phyloP scores from a whole-genome alignment of 2,113 vertebrate species.

The Silurus glanis region DNA sequence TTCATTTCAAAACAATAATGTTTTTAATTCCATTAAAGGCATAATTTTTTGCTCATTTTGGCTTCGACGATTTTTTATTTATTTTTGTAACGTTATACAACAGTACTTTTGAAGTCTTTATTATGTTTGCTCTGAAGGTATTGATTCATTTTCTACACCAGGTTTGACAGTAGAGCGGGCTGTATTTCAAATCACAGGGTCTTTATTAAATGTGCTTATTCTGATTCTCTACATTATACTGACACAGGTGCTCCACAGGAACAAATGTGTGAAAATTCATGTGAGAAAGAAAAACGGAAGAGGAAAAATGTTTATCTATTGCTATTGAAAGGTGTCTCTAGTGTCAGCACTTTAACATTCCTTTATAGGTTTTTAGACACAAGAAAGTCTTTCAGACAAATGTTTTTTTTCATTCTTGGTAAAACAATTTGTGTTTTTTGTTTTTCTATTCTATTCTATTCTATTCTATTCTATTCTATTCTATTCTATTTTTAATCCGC shows the following conservation, averaged over 20 bases:
- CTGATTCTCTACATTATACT: neutral
- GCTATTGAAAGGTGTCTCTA: neutral
- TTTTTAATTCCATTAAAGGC: too few relatives aligned
- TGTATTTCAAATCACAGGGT: neutral
- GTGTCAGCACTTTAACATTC: neutral
- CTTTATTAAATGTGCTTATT: neutral
- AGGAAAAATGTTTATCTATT: neutral
- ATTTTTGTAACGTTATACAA: neutral
- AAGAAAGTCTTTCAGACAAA: neutral
- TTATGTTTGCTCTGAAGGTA: neutral
- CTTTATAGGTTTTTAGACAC: neutral
- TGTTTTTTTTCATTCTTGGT: neutral
- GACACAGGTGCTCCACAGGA: neutral
- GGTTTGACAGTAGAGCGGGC: neutral
- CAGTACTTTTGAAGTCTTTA: neutral
- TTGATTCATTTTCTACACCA: neutral
- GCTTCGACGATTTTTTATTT: too few relatives aligned
- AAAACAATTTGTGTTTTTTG: neutral
- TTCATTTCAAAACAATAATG: too few relatives aligned
- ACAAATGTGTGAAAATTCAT: neutral
- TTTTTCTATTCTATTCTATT: too few relatives aligned
- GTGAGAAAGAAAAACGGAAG: neutral
- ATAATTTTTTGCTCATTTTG: too few relatives aligned
- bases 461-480: too few relatives aligned
- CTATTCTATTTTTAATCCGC: neutral